Conservation (phyloP, 1,140 invertebrate genomes). For the Drosophila prosaltans region DNA sequence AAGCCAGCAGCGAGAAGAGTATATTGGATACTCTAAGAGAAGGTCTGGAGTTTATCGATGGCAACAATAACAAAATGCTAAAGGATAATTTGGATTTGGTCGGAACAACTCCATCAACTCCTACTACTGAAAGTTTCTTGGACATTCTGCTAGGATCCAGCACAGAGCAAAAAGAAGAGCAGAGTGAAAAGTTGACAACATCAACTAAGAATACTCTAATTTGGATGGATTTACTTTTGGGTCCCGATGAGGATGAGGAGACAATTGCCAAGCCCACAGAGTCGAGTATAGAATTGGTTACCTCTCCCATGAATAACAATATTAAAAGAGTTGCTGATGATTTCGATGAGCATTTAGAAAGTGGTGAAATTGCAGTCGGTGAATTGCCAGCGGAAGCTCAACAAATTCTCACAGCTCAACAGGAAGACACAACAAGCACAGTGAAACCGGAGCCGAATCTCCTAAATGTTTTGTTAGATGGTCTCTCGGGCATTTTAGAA, state of each 20-base stretch:
- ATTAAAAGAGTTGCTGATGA: slow-evolving; percentile 72
- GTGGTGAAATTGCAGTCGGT: slow-evolving; percentile 57
- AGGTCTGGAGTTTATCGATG: slow-evolving; percentile 79
- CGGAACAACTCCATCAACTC: slow-evolving; percentile 20
- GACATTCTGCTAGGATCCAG: slow-evolving; percentile 69
- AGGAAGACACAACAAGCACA: background rate
- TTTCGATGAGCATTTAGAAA: slow-evolving; percentile 62
- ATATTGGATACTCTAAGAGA: slow-evolving; percentile 77
- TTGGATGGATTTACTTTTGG: slow-evolving; percentile 73
- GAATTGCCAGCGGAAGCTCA: slow-evolving; percentile 69
- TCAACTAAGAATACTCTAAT: slow-evolving; percentile 62
- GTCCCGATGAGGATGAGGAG: slow-evolving; percentile 69
- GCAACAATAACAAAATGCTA: slow-evolving; percentile 76
- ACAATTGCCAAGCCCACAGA: slow-evolving; percentile 35
- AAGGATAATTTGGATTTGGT: slow-evolving; percentile 66
- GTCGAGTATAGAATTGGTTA: slow-evolving; percentile 1
- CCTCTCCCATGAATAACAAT: slow-evolving; percentile 23
- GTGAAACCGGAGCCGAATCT: slow-evolving; percentile 41
- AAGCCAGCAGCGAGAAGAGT: slow-evolving; percentile 72
- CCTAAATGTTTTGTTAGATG: slow-evolving; percentile 59
- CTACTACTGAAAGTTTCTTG: slow-evolving; percentile 58
- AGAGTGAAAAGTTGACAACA: slow-evolving; percentile 25
- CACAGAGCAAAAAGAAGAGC: slow-evolving; percentile 28
- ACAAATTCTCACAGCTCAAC: slow-evolving; percentile 32
- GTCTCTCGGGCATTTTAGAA: slow-evolving; percentile 57